These are phyloP conservation scores for Ferrisia virgata DNA, from an alignment of 2,888 invertebrate genomes.

Conservation along the genomic window DNA sequence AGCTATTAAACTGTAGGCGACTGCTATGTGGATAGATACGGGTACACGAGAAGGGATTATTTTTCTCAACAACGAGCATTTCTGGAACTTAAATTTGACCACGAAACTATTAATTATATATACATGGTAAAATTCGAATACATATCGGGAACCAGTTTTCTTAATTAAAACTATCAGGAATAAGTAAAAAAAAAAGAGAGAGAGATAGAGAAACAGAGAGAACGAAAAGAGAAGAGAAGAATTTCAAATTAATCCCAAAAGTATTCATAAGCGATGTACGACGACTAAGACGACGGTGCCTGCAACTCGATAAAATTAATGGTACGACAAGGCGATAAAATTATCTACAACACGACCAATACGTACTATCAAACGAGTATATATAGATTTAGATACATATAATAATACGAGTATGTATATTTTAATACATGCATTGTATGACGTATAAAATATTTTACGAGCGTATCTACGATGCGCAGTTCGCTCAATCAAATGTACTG, in stretches of 20 bases:
- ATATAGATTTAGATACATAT: neutral
- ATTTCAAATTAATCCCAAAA: neutral
- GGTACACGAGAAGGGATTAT: neutral
- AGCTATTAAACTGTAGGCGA: neutral
- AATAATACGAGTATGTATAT: too few species aligned
- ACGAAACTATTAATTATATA: neutral
- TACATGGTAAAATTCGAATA: neutral
- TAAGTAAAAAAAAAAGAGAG: neutral
- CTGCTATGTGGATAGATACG: too few species aligned
- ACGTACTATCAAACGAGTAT: too few species aligned
- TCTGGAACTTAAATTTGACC: neutral
- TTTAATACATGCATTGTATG: too few species aligned
- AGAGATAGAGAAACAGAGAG: neutral
- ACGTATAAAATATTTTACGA: too few species aligned
- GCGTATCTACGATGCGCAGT: too few species aligned
- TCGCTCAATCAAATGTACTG: too few species aligned
- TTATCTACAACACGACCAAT: neutral
- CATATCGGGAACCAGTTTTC: neutral
- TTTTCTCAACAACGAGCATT: neutral
- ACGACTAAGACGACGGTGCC: neutral
- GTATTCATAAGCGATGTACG: neutral
- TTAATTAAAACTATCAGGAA: neutral
- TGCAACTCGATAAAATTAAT: constrained; percentile 7
- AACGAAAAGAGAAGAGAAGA: neutral
- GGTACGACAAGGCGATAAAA: constrained; percentile 7